Conservation (phyloP, 2,113 vertebrate genomes). For the Tursiops truncatus region DNA sequence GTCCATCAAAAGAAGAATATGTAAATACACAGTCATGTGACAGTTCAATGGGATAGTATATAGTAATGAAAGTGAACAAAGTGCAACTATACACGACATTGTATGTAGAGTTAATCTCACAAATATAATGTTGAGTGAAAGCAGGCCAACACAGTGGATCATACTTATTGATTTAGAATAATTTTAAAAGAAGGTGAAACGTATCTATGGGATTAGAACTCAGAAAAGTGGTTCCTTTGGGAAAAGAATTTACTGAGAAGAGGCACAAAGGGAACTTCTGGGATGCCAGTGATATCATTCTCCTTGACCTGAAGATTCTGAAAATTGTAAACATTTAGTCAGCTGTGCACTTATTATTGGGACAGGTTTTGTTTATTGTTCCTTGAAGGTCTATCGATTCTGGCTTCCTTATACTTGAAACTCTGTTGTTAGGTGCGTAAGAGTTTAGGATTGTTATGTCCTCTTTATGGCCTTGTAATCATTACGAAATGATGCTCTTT, state of each 20-base stretch:
- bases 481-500: not conserved
- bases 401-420: not conserved
- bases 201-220: not conserved
- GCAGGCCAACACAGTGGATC: not conserved
- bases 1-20: not conserved
- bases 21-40: not conserved
- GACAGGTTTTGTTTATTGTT: not conserved
- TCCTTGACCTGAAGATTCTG: not conserved
- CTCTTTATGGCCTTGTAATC: not conserved
- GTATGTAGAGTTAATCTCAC: not conserved
- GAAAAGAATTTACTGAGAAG: not conserved
- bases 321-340: not conserved
- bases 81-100: not conserved
- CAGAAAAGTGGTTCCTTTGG: not conserved
- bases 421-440: not conserved
- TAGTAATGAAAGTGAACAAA: not conserved
- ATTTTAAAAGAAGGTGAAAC: not conserved
- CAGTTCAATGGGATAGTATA: not conserved
- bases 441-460: no score
- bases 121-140: not conserved
- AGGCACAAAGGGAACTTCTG: not conserved
- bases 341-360: not conserved
- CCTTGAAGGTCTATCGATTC: not conserved
- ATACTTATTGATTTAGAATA: not conserved
- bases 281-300: not conserved